Evolutionary conservation across 2,888 invertebrate genomes (phyloP).

Genomic region (Oxystoma pomonae): DNA sequence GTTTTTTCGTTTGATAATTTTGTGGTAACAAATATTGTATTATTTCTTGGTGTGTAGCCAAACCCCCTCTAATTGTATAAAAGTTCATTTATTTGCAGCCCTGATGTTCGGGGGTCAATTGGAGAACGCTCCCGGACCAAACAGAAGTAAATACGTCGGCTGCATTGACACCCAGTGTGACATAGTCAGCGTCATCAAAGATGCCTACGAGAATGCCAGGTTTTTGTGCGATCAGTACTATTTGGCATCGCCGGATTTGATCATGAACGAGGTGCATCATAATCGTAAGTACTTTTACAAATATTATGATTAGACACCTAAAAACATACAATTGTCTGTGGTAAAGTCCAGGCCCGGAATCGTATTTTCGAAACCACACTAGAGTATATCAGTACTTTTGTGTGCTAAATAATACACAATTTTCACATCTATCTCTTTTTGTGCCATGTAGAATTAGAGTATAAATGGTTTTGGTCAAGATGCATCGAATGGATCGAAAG

Average conservation of each 20-base stretch:
- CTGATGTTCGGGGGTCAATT: slow-evolving; percentile 74
- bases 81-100: slow-evolving; percentile 54
- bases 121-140: slow-evolving; percentile 50
- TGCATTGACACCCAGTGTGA: slow-evolving; percentile 96
- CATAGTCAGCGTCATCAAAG: slow-evolving; percentile 82
- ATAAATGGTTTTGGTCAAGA: too few relatives aligned
- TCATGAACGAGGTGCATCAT: slow-evolving; percentile 63
- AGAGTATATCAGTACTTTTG: too few relatives aligned
- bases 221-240: slow-evolving; percentile 99
- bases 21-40: too few relatives aligned
- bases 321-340: too few relatives aligned
- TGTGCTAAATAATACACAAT: too few relatives aligned
- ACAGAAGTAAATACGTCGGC: slow-evolving; percentile 80
- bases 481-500: too few relatives aligned
- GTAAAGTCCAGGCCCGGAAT: too few relatives aligned
- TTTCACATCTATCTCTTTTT: too few relatives aligned
- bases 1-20: too few relatives aligned
- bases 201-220: slow-evolving; percentile 96
- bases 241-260: slow-evolving; percentile 83
- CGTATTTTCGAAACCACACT: too few relatives aligned
- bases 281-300: slow-evolving; percentile 69
- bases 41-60: slow-evolving; percentile 9
- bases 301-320: too few relatives aligned
- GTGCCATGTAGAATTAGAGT: too few relatives aligned
- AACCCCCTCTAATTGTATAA: slow-evolving; percentile 28